A percentile compares a stretch with the other conserved stretches of the same genome.
phyloP scores from a whole-genome alignment of 2,113 vertebrate species.

The Neogale vison region DNA sequence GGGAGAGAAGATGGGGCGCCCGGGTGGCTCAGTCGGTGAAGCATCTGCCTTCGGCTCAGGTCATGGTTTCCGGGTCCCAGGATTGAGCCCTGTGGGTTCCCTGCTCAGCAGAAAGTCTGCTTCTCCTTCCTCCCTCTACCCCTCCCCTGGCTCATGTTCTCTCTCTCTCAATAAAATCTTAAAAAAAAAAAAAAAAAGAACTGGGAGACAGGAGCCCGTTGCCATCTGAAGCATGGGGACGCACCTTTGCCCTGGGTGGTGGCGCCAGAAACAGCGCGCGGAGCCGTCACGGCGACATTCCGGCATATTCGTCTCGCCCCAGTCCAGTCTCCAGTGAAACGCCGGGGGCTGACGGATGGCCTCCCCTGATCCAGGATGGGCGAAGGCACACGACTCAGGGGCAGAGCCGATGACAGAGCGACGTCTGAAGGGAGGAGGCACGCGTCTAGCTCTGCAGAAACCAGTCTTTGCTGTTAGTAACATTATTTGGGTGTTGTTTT shows the following conservation, averaged over 20 bases:
- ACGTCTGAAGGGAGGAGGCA: not conserved
- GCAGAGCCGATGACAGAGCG: not conserved
- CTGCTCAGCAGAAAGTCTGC: no score
- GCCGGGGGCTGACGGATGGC: not conserved
- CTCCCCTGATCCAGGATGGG: not conserved
- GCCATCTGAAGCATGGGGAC: not conserved
- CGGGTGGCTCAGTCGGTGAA: no score
- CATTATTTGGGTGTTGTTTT: not conserved
- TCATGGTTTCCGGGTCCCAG: no score
- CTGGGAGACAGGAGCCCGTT: not conserved
- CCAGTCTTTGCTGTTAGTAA: not conserved
- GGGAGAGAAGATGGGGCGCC: not conserved
- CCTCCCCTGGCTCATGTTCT: no score
- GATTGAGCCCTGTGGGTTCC: no score
- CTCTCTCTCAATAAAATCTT: no score
- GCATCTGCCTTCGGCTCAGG: no score
- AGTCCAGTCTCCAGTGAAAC: not conserved
- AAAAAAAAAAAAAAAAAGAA: no score
- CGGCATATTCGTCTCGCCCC: not conserved
- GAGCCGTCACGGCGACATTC: not conserved
- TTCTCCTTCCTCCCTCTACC: no score
- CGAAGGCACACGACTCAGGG: not conserved
- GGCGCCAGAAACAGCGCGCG: not conserved
- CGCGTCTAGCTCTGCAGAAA: not conserved
- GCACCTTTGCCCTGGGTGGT: not conserved